phyloP scores from a whole-genome alignment of 2,797 vertebrate genomes.

The Catostomus latipinnis region DNA sequence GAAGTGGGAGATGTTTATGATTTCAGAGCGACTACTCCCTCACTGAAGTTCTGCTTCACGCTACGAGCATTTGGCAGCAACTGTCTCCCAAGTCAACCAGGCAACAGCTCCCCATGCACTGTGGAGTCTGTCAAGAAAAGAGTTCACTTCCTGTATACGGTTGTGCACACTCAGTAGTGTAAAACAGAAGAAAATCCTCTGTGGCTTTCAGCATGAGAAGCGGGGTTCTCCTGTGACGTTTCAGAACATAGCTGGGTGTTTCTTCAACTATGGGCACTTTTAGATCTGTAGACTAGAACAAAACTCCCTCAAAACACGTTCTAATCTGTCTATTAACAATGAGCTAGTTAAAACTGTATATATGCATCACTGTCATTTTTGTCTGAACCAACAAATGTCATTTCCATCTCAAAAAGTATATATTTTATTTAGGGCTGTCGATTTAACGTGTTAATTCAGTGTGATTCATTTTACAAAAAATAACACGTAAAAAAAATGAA shows the following conservation, averaged over 20 bases:
- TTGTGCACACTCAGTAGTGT: background rate
- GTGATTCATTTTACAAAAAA: no score
- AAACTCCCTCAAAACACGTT: no score
- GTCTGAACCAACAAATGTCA: no score
- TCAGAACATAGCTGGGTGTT: background rate
- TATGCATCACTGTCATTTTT: no score
- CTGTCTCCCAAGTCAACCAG: constrained; percentile 15
- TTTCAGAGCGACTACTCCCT: constrained; percentile 59
- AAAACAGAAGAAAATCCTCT: background rate
- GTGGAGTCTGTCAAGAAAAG: constrained; percentile 48
- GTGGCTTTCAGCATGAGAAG: background rate
- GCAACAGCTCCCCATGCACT: constrained; percentile 20
- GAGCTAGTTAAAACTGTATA: no score
- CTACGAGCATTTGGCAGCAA: constrained; percentile 45
- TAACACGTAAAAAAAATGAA: no score
- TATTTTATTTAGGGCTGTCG: no score
- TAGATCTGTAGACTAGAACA: no score
- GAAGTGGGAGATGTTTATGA: constrained; percentile 71
- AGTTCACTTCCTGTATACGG: constrained; percentile 22
- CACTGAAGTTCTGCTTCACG: constrained; percentile 53
- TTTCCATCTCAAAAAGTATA: no score
- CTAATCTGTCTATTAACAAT: no score
- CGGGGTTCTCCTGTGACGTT: background rate
- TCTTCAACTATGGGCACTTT: background rate
- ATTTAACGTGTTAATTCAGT: no score